Evolutionary conservation across 53 echinoderm and acorn worm species (phyloP).

Genomic region (Zoroaster sp.): DNA sequence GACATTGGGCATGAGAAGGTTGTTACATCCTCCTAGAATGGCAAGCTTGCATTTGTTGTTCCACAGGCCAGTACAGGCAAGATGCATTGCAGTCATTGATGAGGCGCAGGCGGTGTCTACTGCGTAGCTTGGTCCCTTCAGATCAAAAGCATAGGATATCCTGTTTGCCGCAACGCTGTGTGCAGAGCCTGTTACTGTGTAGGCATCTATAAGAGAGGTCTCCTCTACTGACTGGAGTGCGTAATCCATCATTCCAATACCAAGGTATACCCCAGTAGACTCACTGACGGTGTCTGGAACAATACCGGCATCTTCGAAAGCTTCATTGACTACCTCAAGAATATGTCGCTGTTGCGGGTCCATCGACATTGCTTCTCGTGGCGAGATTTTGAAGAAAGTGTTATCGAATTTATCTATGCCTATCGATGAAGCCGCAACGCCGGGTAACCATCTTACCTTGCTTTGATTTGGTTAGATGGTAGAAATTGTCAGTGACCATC

Average conservation of each 20-base stretch:
- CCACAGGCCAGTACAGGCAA: conserved; percentile 79
- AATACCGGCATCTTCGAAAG: conserved; percentile 65
- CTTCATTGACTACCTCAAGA: conserved; percentile 82
- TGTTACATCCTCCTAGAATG: conserved; percentile 70
- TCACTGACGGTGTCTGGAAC: conserved; percentile 59
- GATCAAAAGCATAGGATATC: conserved; percentile 84
- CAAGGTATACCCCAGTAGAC: conserved; percentile 81
- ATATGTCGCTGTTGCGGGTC: conserved; percentile 88
- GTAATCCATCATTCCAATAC: conserved; percentile 87
- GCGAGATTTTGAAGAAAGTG: conserved; percentile 86
- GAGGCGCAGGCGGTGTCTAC: conserved; percentile 93
- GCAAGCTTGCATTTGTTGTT: conserved; percentile 78
- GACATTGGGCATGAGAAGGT: conserved; percentile 69
- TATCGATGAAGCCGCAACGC: conserved; percentile 42
- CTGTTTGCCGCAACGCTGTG: conserved; percentile 80
- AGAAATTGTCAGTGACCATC: conserved; percentile 58
- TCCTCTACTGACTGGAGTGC: conserved; percentile 53
- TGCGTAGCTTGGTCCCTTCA: conserved; percentile 74
- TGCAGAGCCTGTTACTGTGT: conserved; percentile 82
- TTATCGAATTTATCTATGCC: conserved; percentile 69
- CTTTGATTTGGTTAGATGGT: conserved; percentile 36
- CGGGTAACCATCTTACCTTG: conserved; percentile 49
- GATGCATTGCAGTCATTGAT: conserved; percentile 82
- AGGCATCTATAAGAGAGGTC: conserved; percentile 73
- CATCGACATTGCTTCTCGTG: conserved; percentile 77